phyloP scores from a whole-genome alignment of 2,797 vertebrate species.

The Leucoraja ocellata region DNA sequence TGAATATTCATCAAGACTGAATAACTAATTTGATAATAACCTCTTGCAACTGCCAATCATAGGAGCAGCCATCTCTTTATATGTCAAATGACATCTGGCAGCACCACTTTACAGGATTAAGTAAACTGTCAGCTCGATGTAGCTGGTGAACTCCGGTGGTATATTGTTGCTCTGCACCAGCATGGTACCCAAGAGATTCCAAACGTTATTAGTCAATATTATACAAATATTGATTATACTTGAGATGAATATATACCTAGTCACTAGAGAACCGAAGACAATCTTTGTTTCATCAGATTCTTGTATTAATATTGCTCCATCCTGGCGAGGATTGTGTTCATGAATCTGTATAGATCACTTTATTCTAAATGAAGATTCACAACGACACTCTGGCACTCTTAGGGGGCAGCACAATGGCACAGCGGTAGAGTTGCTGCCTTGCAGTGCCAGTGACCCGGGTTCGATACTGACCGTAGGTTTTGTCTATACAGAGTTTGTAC shows the following conservation, averaged over 20 bases:
- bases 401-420: too few relatives aligned
- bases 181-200: neutral
- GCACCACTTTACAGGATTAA: conserved; percentile 9
- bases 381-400: too few relatives aligned
- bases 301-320: neutral
- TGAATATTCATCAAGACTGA: conserved; percentile 4
- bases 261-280: neutral
- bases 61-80: neutral
- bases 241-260: neutral
- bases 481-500: too few relatives aligned
- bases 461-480: too few relatives aligned
- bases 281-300: neutral
- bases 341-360: neutral
- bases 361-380: neutral
- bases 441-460: too few relatives aligned
- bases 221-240: conserved; percentile 21
- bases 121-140: neutral
- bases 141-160: neutral
- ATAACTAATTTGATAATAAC: neutral
- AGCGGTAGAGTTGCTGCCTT: too few relatives aligned
- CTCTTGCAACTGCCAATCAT: conserved; percentile 7
- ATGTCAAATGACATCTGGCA: conserved; percentile 34
- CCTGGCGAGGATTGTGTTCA: neutral
- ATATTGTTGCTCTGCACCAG: neutral
- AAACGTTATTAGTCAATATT: neutral